Evolutionary conservation across 1,140 invertebrate species (phyloP), one percentile per base, ranked within the genome.

Genomic region (Drosophila tristis): DNA sequence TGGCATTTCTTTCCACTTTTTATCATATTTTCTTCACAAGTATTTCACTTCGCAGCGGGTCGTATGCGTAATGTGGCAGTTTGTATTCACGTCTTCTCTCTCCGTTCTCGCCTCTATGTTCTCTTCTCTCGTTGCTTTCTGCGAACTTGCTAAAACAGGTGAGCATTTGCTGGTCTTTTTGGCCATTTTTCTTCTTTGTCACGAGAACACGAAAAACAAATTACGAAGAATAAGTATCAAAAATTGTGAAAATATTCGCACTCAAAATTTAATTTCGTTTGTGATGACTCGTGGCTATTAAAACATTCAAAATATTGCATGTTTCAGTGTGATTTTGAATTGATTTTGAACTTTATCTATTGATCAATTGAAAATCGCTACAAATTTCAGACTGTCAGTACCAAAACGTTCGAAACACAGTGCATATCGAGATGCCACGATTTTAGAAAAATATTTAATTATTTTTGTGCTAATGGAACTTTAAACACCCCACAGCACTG

Each of bases 1-100:
- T 60, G 26, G 44, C 50, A 31, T 26, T 29, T 50, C 42, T 50
- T 35, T 59, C 55, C 44, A 43, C 31, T 47, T 56, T 59, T 54
- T 35, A 61, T 57, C 42, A 50, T 49, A 44, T 44, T 59, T 63
- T 65, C 58, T 50, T 50, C 23, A 9, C 31, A 8, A 31, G 29
- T 31, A 31, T 31, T 31, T 31, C 29, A 45, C 13, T 61, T 60
- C 66, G 70, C 73, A 76, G 72, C 73, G 73, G 61, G 72, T 61
- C 82, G 82, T 86, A 86, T 86, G 84, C 78, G 82, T 87, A 87
- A 87, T 86, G 58, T 78, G 68, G 57, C 68, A 65, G 50, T 79
- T 72, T 84, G 76, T 84, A 67, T 82, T 67, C 79, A 63, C 31
- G 26, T 61, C 79, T 84, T 56, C 59, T 70, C 45, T 49, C 51